A percentile compares a stretch with the other conserved stretches of the same genome.
Evolutionary conservation across 2,888 invertebrate species (phyloP).

Genomic region (Meteorus colon): DNA sequence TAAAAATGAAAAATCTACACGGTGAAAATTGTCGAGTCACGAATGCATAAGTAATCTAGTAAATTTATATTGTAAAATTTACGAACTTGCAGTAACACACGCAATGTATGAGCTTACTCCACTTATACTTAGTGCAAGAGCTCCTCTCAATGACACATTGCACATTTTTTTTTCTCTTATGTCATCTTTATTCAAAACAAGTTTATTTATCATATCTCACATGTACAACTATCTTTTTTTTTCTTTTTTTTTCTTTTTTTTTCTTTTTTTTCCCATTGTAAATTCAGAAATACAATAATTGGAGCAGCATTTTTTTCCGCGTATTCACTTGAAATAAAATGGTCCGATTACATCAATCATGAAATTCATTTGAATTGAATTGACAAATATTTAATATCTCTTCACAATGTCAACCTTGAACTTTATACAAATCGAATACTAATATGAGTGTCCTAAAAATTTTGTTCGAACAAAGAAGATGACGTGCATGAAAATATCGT

Average conservation of each 20-base stretch:
- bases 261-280: neutral
- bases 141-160: neutral
- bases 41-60: neutral
- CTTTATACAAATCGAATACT: too few relatives aligned
- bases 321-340: neutral
- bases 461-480: too few relatives aligned
- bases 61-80: conserved; percentile 1
- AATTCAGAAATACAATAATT: neutral
- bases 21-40: neutral
- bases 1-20: neutral
- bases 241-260: neutral
- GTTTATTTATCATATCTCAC: neutral
- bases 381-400: neutral
- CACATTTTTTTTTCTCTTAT: neutral
- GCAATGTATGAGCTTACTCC: neutral
- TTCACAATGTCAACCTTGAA: too few relatives aligned
- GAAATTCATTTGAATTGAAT: neutral
- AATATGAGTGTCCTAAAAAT: too few relatives aligned
- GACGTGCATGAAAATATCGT: too few relatives aligned
- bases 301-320: neutral
- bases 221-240: neutral
- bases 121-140: neutral
- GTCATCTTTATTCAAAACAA: neutral
- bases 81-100: neutral
- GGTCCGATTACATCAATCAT: neutral